A percentile compares a stretch with the other conserved stretches of the same genome.
phyloP scores from a whole-genome alignment of 2,797 vertebrate species.

The Gallirallus australis region DNA sequence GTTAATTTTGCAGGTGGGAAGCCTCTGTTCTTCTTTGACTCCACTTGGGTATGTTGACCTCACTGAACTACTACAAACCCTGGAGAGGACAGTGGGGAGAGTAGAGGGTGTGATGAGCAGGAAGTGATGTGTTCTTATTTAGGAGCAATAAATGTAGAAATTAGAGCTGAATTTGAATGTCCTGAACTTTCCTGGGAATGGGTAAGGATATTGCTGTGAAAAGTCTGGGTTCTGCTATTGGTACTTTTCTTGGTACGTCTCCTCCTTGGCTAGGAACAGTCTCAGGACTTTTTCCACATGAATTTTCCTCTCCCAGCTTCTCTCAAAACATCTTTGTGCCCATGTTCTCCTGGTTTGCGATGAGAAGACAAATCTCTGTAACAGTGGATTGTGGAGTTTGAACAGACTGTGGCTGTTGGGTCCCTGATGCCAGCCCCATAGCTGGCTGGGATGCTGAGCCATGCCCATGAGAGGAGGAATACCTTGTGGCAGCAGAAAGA shows the following conservation, averaged over 20 bases:
- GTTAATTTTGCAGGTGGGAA: conserved; percentile 90
- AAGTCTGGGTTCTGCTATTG: neutral
- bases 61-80: neutral
- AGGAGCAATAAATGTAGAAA: neutral
- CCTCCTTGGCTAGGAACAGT: neutral
- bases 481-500: neutral
- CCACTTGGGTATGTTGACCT: neutral
- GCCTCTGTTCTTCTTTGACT: neutral
- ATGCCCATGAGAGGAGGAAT: neutral
- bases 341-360: neutral
- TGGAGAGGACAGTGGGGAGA: neutral
- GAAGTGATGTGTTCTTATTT: neutral
- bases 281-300: neutral
- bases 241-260: neutral
- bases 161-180: neutral
- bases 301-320: neutral
- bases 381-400: neutral
- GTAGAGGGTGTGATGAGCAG: neutral
- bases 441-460: neutral
- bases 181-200: neutral
- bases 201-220: neutral
- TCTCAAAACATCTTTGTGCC: neutral
- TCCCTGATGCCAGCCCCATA: neutral
- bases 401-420: neutral
- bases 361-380: neutral